Percentiles rank a stretch among this genome's conserved stretches.
phyloP scores from a whole-genome alignment of 2,797 vertebrate species.

The Periophthalmus magnuspinnatus region DNA sequence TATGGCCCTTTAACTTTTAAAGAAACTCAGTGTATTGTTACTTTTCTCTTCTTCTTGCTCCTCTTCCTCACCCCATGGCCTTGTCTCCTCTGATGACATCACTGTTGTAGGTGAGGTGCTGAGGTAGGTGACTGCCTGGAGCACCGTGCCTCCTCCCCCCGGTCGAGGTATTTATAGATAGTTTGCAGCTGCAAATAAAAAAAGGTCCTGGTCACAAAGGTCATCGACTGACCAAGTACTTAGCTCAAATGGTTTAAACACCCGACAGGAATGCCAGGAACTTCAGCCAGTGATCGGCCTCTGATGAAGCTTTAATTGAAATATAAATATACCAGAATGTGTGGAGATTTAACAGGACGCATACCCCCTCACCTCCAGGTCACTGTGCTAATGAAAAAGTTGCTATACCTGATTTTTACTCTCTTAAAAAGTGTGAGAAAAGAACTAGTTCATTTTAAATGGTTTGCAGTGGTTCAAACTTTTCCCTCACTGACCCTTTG shows the following conservation, averaged over 20 bases:
- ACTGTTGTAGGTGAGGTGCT: too few relatives aligned
- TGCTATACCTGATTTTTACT: too few relatives aligned
- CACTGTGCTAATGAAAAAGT: background rate
- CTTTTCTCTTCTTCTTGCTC: too few relatives aligned
- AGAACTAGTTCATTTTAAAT: too few relatives aligned
- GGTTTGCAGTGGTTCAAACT: too few relatives aligned
- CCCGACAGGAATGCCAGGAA: constrained; percentile 60
- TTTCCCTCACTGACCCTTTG: too few relatives aligned
- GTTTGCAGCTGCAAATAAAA: constrained; percentile 65
- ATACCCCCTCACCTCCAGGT: background rate
- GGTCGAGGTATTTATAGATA: constrained; percentile 59
- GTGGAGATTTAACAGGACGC: background rate
- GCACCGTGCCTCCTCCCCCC: constrained; percentile 31
- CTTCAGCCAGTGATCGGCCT: constrained; percentile 45
- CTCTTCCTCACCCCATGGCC: too few relatives aligned
- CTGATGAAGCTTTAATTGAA: constrained; percentile 68
- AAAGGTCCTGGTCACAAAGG: constrained; percentile 48
- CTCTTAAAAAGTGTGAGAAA: too few relatives aligned
- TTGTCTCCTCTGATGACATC: too few relatives aligned
- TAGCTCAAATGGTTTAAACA: constrained; percentile 58
- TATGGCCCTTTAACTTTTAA: too few relatives aligned
- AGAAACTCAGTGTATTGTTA: too few relatives aligned
- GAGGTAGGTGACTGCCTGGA: too few relatives aligned
- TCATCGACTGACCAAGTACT: constrained; percentile 53
- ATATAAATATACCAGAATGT: constrained; percentile 58